Percentiles rank a stretch among this genome's conserved stretches.
Evolutionary conservation across 2,797 vertebrate species (phyloP).

Genomic region (Syngnathus rostellatus): DNA sequence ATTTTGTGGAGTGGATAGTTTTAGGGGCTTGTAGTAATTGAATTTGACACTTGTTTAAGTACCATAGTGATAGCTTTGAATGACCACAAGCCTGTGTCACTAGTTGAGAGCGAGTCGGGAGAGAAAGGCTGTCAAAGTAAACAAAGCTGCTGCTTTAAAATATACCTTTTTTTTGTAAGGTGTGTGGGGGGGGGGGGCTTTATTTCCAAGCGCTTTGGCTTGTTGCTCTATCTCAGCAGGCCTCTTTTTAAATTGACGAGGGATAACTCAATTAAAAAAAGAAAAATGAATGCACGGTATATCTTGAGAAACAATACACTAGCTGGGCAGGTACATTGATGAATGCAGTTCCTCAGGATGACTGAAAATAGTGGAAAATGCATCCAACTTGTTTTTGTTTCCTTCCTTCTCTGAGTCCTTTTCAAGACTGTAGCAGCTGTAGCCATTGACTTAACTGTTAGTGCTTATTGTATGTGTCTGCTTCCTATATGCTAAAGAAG

Average conservation of each 20-base stretch:
- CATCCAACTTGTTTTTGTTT: conserved; percentile 28
- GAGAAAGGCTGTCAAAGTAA: conserved; percentile 23
- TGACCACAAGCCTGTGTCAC: conserved; percentile 60
- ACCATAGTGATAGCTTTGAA: conserved; percentile 62
- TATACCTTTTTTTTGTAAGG: conserved; percentile 18
- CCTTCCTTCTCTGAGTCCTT: conserved; percentile 32
- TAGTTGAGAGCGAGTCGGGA: conserved; percentile 18
- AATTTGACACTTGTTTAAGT: conserved; percentile 51
- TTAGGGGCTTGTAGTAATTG: conserved; percentile 19
- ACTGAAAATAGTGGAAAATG: conserved; percentile 32
- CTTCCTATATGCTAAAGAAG: conserved; percentile 31
- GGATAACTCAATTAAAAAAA: conserved; percentile 25
- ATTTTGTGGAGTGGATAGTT: conserved; percentile 14
- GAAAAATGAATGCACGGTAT: conserved; percentile 36
- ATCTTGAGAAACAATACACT: conserved; percentile 41
- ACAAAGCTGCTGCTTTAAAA: conserved; percentile 59
- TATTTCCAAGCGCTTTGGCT: conserved; percentile 53
- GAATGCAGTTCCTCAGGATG: conserved; percentile 35
- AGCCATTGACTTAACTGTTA: conserved; percentile 59
- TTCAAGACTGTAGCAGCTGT: conserved; percentile 58
- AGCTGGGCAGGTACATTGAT: conserved; percentile 38
- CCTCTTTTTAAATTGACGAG: conserved; percentile 36
- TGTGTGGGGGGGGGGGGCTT: conserved; percentile 9
- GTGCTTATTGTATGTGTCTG: conserved; percentile 45
- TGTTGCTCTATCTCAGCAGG: conserved; percentile 26